Evolutionary conservation across 2,888 invertebrate genomes (phyloP), one percentile per base, ranked within the genome.

Genomic region (Oligia strigilis): DNA sequence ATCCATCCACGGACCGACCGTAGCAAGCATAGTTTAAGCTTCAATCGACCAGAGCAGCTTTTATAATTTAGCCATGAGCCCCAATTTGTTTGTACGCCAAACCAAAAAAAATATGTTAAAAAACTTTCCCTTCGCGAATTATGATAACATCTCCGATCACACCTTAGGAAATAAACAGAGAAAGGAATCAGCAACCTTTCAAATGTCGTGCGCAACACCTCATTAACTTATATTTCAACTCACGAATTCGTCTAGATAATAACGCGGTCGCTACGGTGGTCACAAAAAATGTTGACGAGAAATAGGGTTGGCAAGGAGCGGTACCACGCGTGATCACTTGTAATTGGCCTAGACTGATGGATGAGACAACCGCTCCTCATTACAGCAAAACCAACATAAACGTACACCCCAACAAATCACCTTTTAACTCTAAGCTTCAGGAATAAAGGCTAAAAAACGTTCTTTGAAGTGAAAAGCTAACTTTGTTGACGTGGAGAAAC

Each of bases 281-380:
- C 90, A 91, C 91, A 85, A 89, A 89, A 89, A 89, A 88, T 85
- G 79, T 82, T 85, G 80, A 87, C 85, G 81, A 88, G 92, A 93
- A 94, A 95, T 95, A 95, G 94, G 95, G 94, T 93, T 95, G 94
- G 93, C 94, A 93, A 90, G 88, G 81, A 84, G 83, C 85, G 80
- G 89, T 89, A 92, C 91, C 91, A 95, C 93, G 94, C 95, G 95
- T 95, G 96, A 96, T 95, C 94, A 92, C 90, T 92, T 93, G 95
- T 96, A 96, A 96, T 96, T 96, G 96, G 95, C 94, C 85, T 87
- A 91, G 88, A 87, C 94, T 94, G 95, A 93, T 93, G 93, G 94
- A 93, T 94, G 92, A 90, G 92, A 91, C 88, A 88, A 88, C 91
- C 89, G 90, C 84, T 91, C 91, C 93, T 94, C 93, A 94, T 94